Percentiles rank a stretch among this genome's conserved stretches.
These are phyloP conservation scores for Neotoma lepida DNA, from an alignment of 2,113 vertebrate genomes.

Conservation along the genomic window DNA sequence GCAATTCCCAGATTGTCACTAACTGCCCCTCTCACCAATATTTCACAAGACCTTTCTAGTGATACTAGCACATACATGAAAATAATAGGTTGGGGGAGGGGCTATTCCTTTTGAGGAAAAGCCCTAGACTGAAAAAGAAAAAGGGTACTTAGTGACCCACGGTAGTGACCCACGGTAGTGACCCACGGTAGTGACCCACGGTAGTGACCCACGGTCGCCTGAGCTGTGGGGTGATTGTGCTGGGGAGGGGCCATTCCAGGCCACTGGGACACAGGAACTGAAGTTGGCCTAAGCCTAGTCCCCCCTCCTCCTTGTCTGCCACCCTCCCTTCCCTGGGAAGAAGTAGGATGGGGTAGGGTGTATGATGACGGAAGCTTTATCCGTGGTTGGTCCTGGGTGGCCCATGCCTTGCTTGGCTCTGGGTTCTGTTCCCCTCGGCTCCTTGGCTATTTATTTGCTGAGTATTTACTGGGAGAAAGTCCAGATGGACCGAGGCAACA, in stretches of 20 bases:
- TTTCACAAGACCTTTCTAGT: background rate
- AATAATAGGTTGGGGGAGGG: background rate
- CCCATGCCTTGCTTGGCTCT: background rate
- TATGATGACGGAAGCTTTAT: background rate
- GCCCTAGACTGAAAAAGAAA: too few relatives aligned
- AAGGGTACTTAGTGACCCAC: background rate
- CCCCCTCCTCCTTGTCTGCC: too few relatives aligned
- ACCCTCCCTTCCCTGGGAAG: background rate
- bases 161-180: too few relatives aligned
- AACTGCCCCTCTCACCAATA: background rate
- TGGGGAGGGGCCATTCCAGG: background rate
- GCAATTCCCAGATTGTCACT: background rate
- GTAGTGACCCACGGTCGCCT: background rate
- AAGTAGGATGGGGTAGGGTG: too few relatives aligned
- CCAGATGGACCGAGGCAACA: background rate
- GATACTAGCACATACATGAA: background rate
- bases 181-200: too few relatives aligned
- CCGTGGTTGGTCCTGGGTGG: fast-evolving
- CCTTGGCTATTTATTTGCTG: background rate
- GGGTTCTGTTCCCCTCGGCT: background rate
- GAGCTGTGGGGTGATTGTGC: background rate
- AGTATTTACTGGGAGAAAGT: background rate
- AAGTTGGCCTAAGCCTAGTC: background rate
- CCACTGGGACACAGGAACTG: background rate
- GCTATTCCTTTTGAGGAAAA: background rate